Evolutionary conservation across 1,140 invertebrate species (phyloP).

Genomic region (Augochlora pura): DNA sequence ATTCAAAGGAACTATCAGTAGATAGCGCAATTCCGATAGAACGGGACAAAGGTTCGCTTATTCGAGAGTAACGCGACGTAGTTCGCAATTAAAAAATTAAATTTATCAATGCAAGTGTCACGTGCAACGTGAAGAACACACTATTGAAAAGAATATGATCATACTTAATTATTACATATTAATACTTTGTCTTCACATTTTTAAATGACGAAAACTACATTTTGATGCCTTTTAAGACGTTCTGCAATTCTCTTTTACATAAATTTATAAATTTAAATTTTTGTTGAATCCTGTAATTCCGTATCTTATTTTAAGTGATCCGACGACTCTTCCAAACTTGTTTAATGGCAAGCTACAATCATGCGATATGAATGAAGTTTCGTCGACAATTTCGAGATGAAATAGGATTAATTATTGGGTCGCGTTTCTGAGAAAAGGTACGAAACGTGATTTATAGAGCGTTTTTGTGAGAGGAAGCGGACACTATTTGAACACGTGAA

Average conservation of each 20-base stretch:
- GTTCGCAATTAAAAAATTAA: background rate
- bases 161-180: too few species aligned
- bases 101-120: background rate
- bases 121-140: background rate
- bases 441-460: slow-evolving; percentile 9
- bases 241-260: too few species aligned
- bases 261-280: too few species aligned
- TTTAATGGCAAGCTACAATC: slow-evolving; percentile 32
- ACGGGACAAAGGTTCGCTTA: background rate
- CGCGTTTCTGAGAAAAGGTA: slow-evolving; percentile 18
- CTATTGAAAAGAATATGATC: too few species aligned
- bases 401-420: slow-evolving; percentile 36
- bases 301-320: too few species aligned
- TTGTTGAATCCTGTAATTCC: too few species aligned
- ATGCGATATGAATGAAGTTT: slow-evolving; percentile 41
- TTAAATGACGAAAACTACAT: too few species aligned
- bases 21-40: background rate
- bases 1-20: slow-evolving; percentile 33
- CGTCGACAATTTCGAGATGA: slow-evolving; percentile 49
- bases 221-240: too few species aligned
- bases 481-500: slow-evolving; percentile 51
- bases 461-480: slow-evolving; percentile 13
- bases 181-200: too few species aligned
- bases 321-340: background rate
- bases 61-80: background rate